Conservation (phyloP, 2,888 invertebrate genomes). For the Chrysolina americana region DNA sequence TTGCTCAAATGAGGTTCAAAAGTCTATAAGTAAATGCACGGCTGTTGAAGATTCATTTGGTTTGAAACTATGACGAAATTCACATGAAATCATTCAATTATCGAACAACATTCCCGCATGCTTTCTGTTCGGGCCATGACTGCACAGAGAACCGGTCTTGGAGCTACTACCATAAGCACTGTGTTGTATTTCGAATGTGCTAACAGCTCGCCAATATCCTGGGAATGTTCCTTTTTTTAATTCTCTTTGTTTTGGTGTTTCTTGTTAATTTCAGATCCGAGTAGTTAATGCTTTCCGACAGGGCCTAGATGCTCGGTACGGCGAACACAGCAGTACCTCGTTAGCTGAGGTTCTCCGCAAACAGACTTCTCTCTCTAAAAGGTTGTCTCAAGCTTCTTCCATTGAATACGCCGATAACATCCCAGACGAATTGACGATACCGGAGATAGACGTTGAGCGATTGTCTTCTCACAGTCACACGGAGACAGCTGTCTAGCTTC, state of each 20-base stretch:
- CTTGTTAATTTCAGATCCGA: conserved; percentile 90
- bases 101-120: conserved; percentile 37
- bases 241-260: conserved; percentile 71
- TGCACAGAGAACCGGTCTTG: conserved; percentile 56
- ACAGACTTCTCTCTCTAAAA: conserved; percentile 92
- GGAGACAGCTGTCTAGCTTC: conserved; percentile 89
- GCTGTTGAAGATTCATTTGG: conserved; percentile 27
- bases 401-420: conserved; percentile 93
- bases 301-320: conserved; percentile 96
- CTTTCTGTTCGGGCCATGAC: conserved; percentile 38
- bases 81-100: neutral
- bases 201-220: conserved; percentile 66
- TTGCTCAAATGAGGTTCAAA: neutral
- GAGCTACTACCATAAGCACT: conserved; percentile 53
- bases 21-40: neutral
- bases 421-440: conserved; percentile 90
- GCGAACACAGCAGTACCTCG: conserved; percentile 93
- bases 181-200: conserved; percentile 65
- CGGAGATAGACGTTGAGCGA: conserved; percentile 93
- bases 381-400: conserved; percentile 92
- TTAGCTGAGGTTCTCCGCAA: conserved; percentile 94
- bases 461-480: conserved; percentile 95
- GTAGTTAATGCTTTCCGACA: conserved; percentile 99
- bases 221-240: conserved; percentile 69
- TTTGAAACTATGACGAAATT: conserved; percentile 12